Conservation (phyloP, 2,113 vertebrate genomes). For the Chitala chitala region DNA sequence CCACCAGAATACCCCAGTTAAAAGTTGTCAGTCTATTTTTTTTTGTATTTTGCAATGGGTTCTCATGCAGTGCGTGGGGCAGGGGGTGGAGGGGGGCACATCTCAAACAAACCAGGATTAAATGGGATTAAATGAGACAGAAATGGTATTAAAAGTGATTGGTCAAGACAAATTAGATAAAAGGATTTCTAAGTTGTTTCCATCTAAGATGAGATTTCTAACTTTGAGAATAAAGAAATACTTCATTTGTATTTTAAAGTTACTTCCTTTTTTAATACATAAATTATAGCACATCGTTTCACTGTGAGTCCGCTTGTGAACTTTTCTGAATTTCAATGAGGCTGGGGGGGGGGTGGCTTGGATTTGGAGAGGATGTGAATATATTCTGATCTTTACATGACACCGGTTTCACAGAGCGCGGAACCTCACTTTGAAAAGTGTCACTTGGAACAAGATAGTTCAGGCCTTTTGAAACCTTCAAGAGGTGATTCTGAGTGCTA, state of each 20-base stretch:
- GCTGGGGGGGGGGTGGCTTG: not conserved
- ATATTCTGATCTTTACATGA: conserved; percentile 27
- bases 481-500: not conserved
- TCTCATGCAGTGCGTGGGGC: not conserved
- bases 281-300: conserved; percentile 23
- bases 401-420: not conserved
- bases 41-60: not conserved
- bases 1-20: conserved; percentile 15
- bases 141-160: conserved; percentile 20
- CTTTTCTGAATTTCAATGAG: conserved; percentile 24
- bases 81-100: not conserved
- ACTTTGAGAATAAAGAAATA: not conserved
- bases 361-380: not conserved
- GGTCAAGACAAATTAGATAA: conserved; percentile 13
- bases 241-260: conserved; percentile 18
- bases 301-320: conserved; percentile 11
- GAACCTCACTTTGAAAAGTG: conserved; percentile 14
- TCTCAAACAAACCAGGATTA: conserved; percentile 20
- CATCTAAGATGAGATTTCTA: conserved; percentile 8
- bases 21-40: not conserved
- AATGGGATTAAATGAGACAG: conserved; percentile 20
- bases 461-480: not conserved
- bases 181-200: not conserved
- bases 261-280: conserved; percentile 16
- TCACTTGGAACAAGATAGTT: conserved; percentile 8